phyloP scores from a whole-genome alignment of 2,888 invertebrate genomes.

The Thera britannica region DNA sequence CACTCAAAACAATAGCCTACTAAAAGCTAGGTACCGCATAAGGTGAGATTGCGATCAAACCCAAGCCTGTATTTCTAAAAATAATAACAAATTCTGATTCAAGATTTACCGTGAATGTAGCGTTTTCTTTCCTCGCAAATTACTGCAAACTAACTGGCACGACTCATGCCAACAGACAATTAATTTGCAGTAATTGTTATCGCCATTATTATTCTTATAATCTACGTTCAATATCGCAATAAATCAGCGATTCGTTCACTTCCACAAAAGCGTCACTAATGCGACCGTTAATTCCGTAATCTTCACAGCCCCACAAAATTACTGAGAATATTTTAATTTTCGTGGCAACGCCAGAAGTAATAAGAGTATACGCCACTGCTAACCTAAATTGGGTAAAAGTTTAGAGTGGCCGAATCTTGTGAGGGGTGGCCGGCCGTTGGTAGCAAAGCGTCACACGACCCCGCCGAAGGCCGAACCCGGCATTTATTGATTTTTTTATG shows the following conservation, averaged over 20 bases:
- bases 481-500: constrained; percentile 83
- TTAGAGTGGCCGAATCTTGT: constrained; percentile 25
- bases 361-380: constrained; percentile 8
- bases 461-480: constrained; percentile 79
- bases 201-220: constrained; percentile 22
- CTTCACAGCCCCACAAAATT: constrained; percentile 4
- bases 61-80: too few species aligned
- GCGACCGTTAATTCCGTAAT: constrained; percentile 10
- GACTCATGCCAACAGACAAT: constrained; percentile 27
- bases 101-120: constrained; percentile 1
- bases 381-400: constrained; percentile 29
- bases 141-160: constrained; percentile 3
- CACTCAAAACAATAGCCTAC: background rate
- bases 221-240: constrained; percentile 25
- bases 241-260: constrained; percentile 7
- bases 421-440: constrained; percentile 30
- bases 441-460: constrained; percentile 55
- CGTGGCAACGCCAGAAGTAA: background rate
- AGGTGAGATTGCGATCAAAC: too few species aligned
- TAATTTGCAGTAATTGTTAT: constrained; percentile 40
- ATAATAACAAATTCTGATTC: background rate
- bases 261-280: constrained; percentile 14
- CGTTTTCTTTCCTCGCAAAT: constrained; percentile 2
- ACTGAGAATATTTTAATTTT: constrained; percentile 8
- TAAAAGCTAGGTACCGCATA: background rate